Percentiles rank a stretch among this genome's conserved stretches.
phyloP scores from a whole-genome alignment of 2,113 vertebrate genomes.

The Ornithorhynchus anatinus region DNA sequence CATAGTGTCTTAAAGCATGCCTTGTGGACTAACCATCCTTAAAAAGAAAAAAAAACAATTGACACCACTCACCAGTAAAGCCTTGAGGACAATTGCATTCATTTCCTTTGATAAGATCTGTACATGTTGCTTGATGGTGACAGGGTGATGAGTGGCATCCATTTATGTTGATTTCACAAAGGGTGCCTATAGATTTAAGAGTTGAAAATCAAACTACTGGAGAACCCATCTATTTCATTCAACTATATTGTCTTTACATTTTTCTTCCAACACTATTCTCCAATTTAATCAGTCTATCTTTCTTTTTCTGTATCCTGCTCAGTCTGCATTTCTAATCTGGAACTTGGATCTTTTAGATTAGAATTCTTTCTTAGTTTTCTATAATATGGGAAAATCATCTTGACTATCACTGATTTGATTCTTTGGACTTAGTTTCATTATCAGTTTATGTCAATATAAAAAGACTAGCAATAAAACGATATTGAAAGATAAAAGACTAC shows the following conservation, averaged over 20 bases:
- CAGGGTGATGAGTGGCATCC: constrained; percentile 76
- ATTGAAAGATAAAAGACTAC: constrained; percentile 14
- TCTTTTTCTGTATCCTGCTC: not conserved
- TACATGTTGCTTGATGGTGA: constrained; percentile 69
- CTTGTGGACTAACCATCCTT: not conserved
- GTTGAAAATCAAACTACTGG: not conserved
- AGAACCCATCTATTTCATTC: constrained; percentile 10
- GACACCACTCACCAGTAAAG: constrained; percentile 71
- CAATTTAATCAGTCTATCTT: not conserved
- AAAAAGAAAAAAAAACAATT: not conserved
- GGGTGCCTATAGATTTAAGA: constrained; percentile 46
- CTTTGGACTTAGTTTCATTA: constrained; percentile 25
- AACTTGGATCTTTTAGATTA: not conserved
- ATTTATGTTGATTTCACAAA: constrained; percentile 79
- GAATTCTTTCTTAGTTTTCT: not conserved
- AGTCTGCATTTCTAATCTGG: not conserved
- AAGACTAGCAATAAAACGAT: constrained; percentile 26
- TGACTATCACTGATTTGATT: constrained; percentile 17
- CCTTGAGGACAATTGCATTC: constrained; percentile 68
- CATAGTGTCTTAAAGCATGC: not conserved
- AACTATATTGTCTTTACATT: constrained; percentile 7
- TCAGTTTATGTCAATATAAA: constrained; percentile 35
- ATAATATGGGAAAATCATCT: not conserved
- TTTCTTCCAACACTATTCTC: constrained; percentile 17
- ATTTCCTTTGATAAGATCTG: constrained; percentile 69